phyloP scores from a whole-genome alignment of 2,888 invertebrate species.

The Drosophila pseudotakahashii region DNA sequence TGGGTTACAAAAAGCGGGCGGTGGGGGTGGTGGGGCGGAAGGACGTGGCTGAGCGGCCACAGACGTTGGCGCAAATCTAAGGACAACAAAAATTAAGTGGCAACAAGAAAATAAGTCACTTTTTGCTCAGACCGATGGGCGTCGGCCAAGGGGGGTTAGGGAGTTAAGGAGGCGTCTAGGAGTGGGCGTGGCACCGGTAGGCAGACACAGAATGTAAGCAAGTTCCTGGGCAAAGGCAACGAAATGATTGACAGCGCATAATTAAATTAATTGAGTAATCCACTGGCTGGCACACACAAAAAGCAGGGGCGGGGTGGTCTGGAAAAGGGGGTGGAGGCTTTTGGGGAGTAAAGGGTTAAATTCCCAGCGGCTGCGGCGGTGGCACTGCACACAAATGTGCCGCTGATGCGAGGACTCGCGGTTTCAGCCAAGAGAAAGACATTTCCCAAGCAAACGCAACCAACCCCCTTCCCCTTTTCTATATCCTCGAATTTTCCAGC shows the following conservation, averaged over 20 bases:
- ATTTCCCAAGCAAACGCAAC: not conserved
- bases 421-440: conserved; percentile 47
- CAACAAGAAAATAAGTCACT: conserved; percentile 76
- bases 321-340: not conserved
- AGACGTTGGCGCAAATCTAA: conserved; percentile 50
- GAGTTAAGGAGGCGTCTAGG: not conserved
- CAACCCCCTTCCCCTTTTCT: not conserved
- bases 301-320: not conserved
- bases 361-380: conserved; percentile 57
- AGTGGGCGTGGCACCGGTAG: conserved; percentile 18
- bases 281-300: conserved; percentile 65
- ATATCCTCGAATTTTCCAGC: conserved; percentile 19
- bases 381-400: conserved; percentile 51
- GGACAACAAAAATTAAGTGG: conserved; percentile 80
- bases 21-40: conserved; percentile 9
- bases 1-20: not conserved
- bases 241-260: conserved; percentile 85
- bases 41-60: conserved; percentile 38
- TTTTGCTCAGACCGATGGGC: conserved; percentile 27
- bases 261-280: conserved; percentile 85
- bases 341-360: conserved; percentile 73
- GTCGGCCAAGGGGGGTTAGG: not conserved
- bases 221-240: conserved; percentile 63
- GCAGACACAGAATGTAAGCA: conserved; percentile 28
- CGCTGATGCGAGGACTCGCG: conserved; percentile 69